These are phyloP conservation scores for Ivindomyrus marchei DNA, from an alignment of 2,113 vertebrate genomes.

Conservation along the genomic window DNA sequence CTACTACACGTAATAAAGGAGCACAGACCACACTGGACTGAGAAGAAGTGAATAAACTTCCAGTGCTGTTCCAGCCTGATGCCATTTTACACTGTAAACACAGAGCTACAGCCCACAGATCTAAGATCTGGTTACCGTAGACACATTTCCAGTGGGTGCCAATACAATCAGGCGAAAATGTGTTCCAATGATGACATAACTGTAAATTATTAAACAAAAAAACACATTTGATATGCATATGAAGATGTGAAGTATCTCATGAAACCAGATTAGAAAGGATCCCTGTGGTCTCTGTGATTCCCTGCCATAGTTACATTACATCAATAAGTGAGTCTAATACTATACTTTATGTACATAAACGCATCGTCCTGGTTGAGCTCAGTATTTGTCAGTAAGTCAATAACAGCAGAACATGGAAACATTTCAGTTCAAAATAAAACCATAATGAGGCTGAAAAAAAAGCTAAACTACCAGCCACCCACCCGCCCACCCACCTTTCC, in stretches of 20 bases:
- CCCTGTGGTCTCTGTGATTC: not conserved
- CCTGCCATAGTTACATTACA: not conserved
- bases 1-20: not conserved
- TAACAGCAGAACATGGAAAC: not conserved
- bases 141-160: not conserved
- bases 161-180: not conserved
- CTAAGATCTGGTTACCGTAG: not conserved
- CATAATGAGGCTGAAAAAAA: not conserved
- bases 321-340: not conserved
- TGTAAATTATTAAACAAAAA: not conserved
- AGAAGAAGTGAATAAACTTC: not conserved
- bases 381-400: not conserved
- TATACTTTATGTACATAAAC: not conserved
- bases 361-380: not conserved
- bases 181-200: not conserved
- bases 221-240: not conserved
- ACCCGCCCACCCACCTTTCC: not conserved
- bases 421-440: conserved; percentile 13
- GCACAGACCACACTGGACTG: not conserved
- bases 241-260: not conserved
- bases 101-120: not conserved
- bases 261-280: not conserved
- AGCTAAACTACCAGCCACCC: no score
- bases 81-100: not conserved
- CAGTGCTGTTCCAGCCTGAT: not conserved